Base-by-base conservation (phyloP, 1,140 invertebrate species). In the Orussus abietinus region DNA sequence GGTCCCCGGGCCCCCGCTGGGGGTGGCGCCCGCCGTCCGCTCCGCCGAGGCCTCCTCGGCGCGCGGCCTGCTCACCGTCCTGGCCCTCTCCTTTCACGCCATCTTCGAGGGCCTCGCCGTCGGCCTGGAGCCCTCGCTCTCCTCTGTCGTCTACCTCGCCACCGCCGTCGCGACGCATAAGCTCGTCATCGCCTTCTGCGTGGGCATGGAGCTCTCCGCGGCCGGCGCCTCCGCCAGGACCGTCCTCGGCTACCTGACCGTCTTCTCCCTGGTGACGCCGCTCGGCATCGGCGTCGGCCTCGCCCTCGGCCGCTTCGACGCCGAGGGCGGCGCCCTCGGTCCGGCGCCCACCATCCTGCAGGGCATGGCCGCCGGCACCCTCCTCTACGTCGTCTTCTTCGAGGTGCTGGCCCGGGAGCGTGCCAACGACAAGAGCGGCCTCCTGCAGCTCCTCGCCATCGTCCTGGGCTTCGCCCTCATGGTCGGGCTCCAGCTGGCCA, bases 331-430 rank as follows among this genome's bases (percentile, higher is more conserved):
- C 3, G 69, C 65, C 4, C 49, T 72, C 0, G 70, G 69, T 0
- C 62, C 69, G 0, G 64, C 61, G 0, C 66, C 71, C 0, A 69
- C 70, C 1, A 68, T 91, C 3, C 72, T 92, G 0, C 88, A 92
- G 57, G 89, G 88, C 5, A 79, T 92, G 68, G 89, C 90, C 0
- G 86, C 86, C 28, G 90, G 90, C 12, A 93, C 90, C 0, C 75
- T 94, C 7, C 77, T 93, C 0, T 93, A 92, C 61, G 89, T 94
- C 21, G 88, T 92, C 2, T 93, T 93, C 77, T 92, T 93, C 62
- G 90, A 93, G 71, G 88, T 94, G 17, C 76, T 92, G 33, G 86
- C 86, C 22, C 77, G 85, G 38, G 86, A 90, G 57, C 75, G 84
- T 26, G 79, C 81, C 13, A 82, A 81, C 54, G 69, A 75, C 7